Base-by-base conservation (phyloP, 1,140 invertebrate genomes). In the Rhagoletis pomonella region DNA sequence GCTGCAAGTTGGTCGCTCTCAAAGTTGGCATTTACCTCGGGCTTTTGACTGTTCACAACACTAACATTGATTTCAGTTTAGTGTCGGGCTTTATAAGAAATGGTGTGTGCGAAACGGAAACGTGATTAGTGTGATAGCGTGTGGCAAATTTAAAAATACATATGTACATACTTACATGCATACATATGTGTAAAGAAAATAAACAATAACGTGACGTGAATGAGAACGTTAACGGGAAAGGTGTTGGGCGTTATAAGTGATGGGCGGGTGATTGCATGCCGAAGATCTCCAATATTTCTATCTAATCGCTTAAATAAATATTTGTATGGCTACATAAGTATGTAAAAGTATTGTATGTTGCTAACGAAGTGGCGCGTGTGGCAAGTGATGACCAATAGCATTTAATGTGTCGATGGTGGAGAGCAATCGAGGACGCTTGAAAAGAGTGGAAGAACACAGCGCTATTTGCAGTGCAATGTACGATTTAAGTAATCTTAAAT, bases 51-150 rank as follows among this genome's bases (percentile, higher is more conserved):
- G 44, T 50, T n/a, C 47, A 7, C 19, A 1, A 3, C n/a, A 58
- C 73, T 6, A 81, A 81, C n/a, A 10, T 50, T 14, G 17, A 55
- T 55, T 81, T 81, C 73, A 81, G 73, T 81, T 81, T 81, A 50
- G 6, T 55, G 73, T 81, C 73, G 73, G 73, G n/a, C 73, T 81
- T 55, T 81, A 42, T 19, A 50, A 42, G 73, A 81, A 81, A 55
- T 55, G 73, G 17, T 81, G 73, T 81, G 73, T 12, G 50, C 44
- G 73, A 19, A 81, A 58, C 73, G 47, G 73, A 81, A 81, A 55
- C 47, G 73, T 81, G 73, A 81, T 55, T n/a, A 81, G 42, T 17
- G 44, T 6, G 14, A 10, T 55, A 9, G 47, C 17, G 44, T 55
- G 9, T 55, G 47, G 73, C 47, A n/a, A 81, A 81, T 50, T 3